Evolutionary conservation across 2,797 vertebrate genomes (phyloP).

Genomic region (Petrocephalus sullivani): DNA sequence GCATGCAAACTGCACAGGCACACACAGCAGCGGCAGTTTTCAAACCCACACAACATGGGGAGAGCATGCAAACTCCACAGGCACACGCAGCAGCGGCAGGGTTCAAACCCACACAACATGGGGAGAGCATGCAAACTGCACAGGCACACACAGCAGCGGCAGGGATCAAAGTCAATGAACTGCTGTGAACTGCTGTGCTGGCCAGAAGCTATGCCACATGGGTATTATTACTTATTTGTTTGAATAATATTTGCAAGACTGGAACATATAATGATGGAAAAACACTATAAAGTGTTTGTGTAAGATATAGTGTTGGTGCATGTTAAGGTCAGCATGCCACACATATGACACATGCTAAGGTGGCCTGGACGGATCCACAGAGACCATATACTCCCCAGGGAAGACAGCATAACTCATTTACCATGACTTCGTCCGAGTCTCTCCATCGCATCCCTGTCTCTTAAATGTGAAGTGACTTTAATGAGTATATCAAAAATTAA

Average conservation of each 20-base stretch:
- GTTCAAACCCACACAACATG: not conserved
- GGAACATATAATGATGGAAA: not conserved
- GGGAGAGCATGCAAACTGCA: no score
- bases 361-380: not conserved
- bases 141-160: no score
- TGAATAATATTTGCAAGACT: not conserved
- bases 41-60: not conserved
- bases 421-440: not conserved
- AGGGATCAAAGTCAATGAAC: not conserved
- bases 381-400: not conserved
- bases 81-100: not conserved
- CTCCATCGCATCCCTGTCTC: conserved; percentile 6
- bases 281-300: not conserved
- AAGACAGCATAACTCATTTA: not conserved
- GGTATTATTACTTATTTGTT: not conserved
- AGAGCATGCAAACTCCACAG: not conserved
- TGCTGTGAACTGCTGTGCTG: not conserved
- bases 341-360: not conserved
- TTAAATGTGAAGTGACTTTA: not conserved
- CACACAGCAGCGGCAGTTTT: not conserved
- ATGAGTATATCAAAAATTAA: conserved; percentile 16
- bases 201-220: not conserved
- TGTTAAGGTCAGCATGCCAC: not conserved
- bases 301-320: not conserved
- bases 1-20: not conserved